Conservation (phyloP, 2,888 invertebrate species). For the Zonitis immaculata region DNA sequence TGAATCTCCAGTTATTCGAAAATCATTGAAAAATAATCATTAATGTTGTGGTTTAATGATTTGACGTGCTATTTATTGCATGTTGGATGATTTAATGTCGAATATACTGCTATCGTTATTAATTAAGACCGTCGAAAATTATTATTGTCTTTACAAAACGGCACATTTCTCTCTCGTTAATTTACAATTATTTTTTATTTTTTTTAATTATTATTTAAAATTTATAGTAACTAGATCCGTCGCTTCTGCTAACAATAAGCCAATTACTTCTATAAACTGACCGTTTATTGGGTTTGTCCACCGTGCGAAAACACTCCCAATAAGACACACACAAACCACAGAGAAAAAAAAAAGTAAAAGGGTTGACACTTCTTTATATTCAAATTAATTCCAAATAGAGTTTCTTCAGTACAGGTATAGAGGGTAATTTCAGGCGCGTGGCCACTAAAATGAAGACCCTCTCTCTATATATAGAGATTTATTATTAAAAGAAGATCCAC, state of each 20-base stretch:
- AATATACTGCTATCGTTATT: background rate
- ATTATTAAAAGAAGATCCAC: slow-evolving; percentile 36
- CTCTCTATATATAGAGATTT: too few relatives aligned
- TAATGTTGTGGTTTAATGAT: background rate
- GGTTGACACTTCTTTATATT: slow-evolving; percentile 25
- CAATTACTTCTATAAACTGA: slow-evolving; percentile 30
- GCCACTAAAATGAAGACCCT: slow-evolving; percentile 25
- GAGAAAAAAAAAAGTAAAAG: too few relatives aligned
- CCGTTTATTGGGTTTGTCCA: slow-evolving; percentile 27
- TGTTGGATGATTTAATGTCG: background rate
- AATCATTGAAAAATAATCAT: background rate
- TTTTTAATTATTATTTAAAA: background rate
- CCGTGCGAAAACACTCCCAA: too few relatives aligned
- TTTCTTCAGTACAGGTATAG: slow-evolving; percentile 30
- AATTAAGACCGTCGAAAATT: background rate
- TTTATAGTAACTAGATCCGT: background rate
- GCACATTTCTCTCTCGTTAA: background rate
- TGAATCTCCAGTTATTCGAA: background rate
- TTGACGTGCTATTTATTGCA: background rate
- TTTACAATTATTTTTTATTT: background rate
- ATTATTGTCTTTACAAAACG: background rate
- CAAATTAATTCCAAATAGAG: slow-evolving; percentile 18
- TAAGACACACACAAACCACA: too few relatives aligned
- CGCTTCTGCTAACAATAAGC: slow-evolving; percentile 12
- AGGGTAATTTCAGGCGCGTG: slow-evolving; percentile 25